These are phyloP conservation scores for Agrilus cyanescens DNA, from an alignment of 2,888 invertebrate genomes.

Conservation along the genomic window DNA sequence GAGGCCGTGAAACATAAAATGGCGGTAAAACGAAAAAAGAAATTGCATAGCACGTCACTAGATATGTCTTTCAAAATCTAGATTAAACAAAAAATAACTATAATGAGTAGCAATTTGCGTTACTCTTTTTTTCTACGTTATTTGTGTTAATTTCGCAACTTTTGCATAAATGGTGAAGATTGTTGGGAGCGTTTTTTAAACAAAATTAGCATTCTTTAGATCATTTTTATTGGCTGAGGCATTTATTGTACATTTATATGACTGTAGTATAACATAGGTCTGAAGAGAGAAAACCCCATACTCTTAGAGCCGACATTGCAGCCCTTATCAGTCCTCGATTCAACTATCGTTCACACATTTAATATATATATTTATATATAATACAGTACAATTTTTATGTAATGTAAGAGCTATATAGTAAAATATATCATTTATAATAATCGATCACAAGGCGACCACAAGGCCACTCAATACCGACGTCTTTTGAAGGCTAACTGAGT, in stretches of 20 bases:
- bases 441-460: constrained; percentile 11
- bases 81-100: too few relatives aligned
- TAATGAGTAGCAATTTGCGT: too few relatives aligned
- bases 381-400: constrained; percentile 20
- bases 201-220: too few relatives aligned
- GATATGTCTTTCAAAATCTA: too few relatives aligned
- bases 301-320: constrained; percentile 28
- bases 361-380: constrained; percentile 17
- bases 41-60: too few relatives aligned
- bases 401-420: constrained; percentile 27
- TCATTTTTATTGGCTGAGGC: constrained; percentile 36
- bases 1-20: too few relatives aligned
- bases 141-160: too few relatives aligned
- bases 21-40: too few relatives aligned
- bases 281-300: constrained; percentile 32
- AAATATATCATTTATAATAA: constrained; percentile 33
- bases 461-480: constrained; percentile 12
- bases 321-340: constrained; percentile 12
- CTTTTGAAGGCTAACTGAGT: constrained; percentile 26
- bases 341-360: constrained; percentile 12
- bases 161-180: too few relatives aligned
- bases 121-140: too few relatives aligned
- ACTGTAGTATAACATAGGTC: constrained; percentile 32
- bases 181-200: too few relatives aligned
- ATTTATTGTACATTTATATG: constrained; percentile 39